Evolutionary conservation across 2,113 vertebrate species (phyloP), one percentile per base, ranked within the genome.

Genomic region (Pagrus major): DNA sequence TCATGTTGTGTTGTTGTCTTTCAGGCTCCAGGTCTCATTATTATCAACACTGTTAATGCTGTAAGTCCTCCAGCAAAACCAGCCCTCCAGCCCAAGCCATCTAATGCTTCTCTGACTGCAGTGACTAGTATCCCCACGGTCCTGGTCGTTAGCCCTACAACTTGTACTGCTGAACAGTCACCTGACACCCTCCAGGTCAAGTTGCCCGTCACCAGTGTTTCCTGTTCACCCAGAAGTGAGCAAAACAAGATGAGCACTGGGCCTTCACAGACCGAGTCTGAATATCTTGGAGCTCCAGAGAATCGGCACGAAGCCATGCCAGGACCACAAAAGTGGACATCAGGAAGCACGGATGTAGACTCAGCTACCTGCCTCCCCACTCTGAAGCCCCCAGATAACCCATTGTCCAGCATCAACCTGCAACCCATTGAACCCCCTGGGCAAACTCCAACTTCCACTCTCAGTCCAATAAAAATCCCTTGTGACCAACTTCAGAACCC

Each of bases 301-400:
- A 52, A 33, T 21, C 56, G 6, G 23, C 78, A 59, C 5, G 52
- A 65, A n/a, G 61, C 49, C 49, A 21, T 18, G 39, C 59, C 44
- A 14, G 37, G 4, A 49, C 71, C 65, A 23, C 81, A 9, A 14
- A 74, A 74, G 56, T 86, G 86, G 85, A 74, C 49, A 9, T 61
- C 55, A n/a, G 51, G 39, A 64, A 66, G 55, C 70, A 44, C 71
- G 0, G 78, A 80, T 10, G 12, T 35, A 0, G 83, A 88, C 51
- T 37, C 44, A 0, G 47, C 71, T 21, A 66, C 81, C 2, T 27
- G 67, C 1, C 83, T 84, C 23, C 56, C 80, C 0, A 25, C 80
- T 10, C 75, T 78, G 61, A 88, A 70, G 39, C 90, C 90, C 9
- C 72, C 85, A 2, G 90, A 90, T 9, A 94, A 94, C 70, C 92